A percentile compares a stretch with the other conserved stretches of the same genome.
Conservation (phyloP, 2,888 invertebrate species). For the Drosophila setosimentum region DNA sequence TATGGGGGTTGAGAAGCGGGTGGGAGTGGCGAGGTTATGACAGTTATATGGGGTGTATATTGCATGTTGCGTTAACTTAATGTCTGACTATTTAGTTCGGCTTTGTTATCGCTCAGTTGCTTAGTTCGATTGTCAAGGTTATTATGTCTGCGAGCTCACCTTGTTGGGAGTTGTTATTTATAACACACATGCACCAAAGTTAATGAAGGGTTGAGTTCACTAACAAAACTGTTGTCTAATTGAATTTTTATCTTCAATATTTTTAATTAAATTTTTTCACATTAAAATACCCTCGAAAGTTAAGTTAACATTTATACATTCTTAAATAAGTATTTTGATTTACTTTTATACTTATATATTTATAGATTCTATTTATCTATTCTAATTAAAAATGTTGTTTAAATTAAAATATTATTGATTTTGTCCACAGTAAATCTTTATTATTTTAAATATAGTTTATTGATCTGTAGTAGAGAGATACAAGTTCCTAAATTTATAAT, state of each 20-base stretch:
- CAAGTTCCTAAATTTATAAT: background rate
- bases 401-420: too few species aligned
- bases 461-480: background rate
- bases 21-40: background rate
- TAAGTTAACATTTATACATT: too few species aligned
- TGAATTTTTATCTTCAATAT: background rate
- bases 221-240: background rate
- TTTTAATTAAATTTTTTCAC: background rate
- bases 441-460: too few species aligned
- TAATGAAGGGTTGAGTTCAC: slow-evolving; percentile 1
- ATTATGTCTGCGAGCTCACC: slow-evolving; percentile 46
- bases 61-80: slow-evolving; percentile 61
- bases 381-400: too few species aligned
- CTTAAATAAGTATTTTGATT: too few species aligned
- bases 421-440: too few species aligned
- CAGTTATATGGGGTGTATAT: slow-evolving; percentile 43
- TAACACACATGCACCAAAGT: background rate
- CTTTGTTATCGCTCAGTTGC: slow-evolving; percentile 45
- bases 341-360: too few species aligned
- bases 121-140: slow-evolving; percentile 71
- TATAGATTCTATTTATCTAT: too few species aligned
- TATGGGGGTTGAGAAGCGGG: slow-evolving; percentile 21
- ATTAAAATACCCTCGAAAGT: too few species aligned
- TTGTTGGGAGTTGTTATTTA: slow-evolving; percentile 1
- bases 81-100: slow-evolving; percentile 44